Evolutionary conservation across 1,140 invertebrate genomes (phyloP).

Genomic region (Neelides sp.): DNA sequence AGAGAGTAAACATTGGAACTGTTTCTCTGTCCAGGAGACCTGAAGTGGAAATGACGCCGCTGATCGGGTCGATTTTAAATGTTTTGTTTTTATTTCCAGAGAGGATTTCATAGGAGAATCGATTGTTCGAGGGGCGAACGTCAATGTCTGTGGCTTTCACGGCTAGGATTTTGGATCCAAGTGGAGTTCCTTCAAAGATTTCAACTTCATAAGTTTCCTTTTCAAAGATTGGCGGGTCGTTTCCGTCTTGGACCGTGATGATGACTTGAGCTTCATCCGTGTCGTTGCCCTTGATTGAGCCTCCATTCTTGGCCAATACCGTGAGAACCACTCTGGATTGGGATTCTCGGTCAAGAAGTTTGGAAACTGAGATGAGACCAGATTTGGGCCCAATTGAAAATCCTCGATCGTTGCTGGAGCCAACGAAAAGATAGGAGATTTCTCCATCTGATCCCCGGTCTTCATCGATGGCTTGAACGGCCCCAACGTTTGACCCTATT

Average conservation of each 20-base stretch:
- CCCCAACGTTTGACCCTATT: constrained; percentile 71
- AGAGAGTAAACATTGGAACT: constrained; percentile 57
- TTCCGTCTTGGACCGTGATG: constrained; percentile 85
- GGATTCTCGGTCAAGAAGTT: constrained; percentile 74
- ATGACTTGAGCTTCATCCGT: constrained; percentile 88
- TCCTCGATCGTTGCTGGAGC: constrained; percentile 80
- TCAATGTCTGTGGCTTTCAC: constrained; percentile 85
- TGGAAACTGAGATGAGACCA: constrained; percentile 67
- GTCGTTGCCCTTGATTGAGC: constrained; percentile 82
- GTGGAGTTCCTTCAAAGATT: constrained; percentile 59
- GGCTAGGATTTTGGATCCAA: constrained; percentile 58
- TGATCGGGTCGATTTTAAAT: constrained; percentile 78
- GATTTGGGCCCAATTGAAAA: constrained; percentile 74
- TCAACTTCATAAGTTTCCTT: constrained; percentile 57
- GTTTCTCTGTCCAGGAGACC: constrained; percentile 68
- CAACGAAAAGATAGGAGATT: constrained; percentile 82
- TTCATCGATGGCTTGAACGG: constrained; percentile 76
- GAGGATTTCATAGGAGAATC: constrained; percentile 81
- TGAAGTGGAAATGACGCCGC: constrained; percentile 66
- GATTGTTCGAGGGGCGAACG: constrained; percentile 75
- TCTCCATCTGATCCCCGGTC: constrained; percentile 83
- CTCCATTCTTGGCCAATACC: constrained; percentile 86
- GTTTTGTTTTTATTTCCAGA: constrained; percentile 64
- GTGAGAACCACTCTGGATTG: constrained; percentile 78
- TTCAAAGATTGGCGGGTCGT: constrained; percentile 84